These are phyloP conservation scores for Natator depressus DNA, from an alignment of 2,113 vertebrate species.

Conservation along the genomic window DNA sequence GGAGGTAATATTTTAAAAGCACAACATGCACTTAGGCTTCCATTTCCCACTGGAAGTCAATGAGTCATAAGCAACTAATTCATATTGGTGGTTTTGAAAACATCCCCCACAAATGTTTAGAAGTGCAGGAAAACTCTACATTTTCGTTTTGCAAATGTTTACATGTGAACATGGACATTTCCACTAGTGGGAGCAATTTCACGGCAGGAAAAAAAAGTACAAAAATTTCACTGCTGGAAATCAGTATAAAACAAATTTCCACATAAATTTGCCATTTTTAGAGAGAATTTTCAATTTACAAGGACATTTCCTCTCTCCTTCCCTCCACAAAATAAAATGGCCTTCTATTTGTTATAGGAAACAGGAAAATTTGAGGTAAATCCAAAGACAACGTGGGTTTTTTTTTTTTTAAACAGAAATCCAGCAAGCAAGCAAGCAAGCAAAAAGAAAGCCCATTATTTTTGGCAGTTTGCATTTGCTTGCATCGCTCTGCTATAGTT, in stretches of 20 bases:
- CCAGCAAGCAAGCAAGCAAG: background rate
- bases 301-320: rapidly evolving
- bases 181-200: background rate
- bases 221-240: background rate
- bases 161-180: background rate
- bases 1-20: background rate
- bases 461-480: background rate
- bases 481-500: background rate
- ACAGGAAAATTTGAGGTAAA: background rate
- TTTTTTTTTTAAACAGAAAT: background rate
- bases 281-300: background rate
- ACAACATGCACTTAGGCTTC: background rate
- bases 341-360: background rate
- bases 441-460: background rate
- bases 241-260: background rate
- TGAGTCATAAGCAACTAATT: background rate
- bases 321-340: background rate
- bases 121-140: background rate
- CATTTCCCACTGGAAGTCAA: background rate
- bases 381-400: rapidly evolving
- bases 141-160: background rate
- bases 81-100: background rate
- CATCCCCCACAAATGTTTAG: background rate
- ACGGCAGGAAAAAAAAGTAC: background rate
- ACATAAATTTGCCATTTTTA: background rate